Conservation (phyloP, 2,888 invertebrate species). For the Heliconius charithonia region DNA sequence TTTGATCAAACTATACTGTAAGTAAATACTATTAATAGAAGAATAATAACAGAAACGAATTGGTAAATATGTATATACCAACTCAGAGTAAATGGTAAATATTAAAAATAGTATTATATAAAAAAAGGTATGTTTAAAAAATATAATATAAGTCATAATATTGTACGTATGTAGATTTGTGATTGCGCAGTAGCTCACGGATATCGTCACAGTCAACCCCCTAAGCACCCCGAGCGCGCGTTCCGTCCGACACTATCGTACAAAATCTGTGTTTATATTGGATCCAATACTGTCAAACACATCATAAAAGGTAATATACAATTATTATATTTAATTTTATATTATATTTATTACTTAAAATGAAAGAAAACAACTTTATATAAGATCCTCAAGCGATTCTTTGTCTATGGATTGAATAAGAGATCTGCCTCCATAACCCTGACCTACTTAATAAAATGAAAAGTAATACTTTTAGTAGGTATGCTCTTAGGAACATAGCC, state of each 20-base stretch:
- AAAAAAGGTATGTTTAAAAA: neutral
- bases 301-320: neutral
- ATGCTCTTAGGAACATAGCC: neutral
- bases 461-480: neutral
- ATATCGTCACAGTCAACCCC: conserved; percentile 56
- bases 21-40: too few species aligned
- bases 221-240: conserved; percentile 55
- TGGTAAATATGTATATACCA: neutral
- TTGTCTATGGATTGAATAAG: neutral
- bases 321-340: neutral
- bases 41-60: too few species aligned
- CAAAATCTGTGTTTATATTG: conserved; percentile 9
- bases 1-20: too few species aligned
- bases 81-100: neutral
- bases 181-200: conserved; percentile 62
- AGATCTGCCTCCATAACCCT: neutral
- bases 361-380: neutral
- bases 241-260: conserved; percentile 7
- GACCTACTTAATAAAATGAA: neutral
- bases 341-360: neutral
- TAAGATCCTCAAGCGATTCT: neutral
- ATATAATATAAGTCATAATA: neutral
- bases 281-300: neutral
- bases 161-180: conserved; percentile 24
- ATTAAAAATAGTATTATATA: neutral